phyloP scores from a whole-genome alignment of 1,140 invertebrate genomes.

The Globodera rostochiensis region DNA sequence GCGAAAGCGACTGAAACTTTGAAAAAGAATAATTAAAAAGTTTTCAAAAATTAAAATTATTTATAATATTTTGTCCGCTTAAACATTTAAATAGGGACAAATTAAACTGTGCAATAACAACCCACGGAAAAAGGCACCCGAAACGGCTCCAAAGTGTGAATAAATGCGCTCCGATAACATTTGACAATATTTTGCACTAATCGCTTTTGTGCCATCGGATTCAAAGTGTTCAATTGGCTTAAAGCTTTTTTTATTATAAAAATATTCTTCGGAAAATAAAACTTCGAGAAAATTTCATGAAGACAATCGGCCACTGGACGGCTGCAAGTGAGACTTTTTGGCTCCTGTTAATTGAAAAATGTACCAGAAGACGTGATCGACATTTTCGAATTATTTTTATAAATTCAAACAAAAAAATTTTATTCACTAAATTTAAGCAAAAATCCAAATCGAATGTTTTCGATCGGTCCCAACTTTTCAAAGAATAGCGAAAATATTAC shows the following conservation, averaged over 20 bases:
- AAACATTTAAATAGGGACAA: too few species aligned
- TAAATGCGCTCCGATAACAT: background rate
- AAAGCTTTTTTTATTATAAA: background rate
- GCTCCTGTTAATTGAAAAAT: background rate
- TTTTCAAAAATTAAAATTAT: too few species aligned
- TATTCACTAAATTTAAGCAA: too few species aligned
- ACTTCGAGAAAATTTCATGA: slow-evolving; percentile 10
- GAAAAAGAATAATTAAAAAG: background rate
- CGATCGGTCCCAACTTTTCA: too few species aligned
- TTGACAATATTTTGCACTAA: slow-evolving; percentile 13
- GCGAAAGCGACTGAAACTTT: background rate
- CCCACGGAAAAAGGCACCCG: background rate
- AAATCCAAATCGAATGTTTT: too few species aligned
- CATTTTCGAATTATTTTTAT: too few species aligned
- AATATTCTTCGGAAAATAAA: background rate
- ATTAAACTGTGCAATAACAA: background rate
- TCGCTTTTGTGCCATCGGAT: background rate
- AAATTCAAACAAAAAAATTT: too few species aligned
- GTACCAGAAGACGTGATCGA: background rate
- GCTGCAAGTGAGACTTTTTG: background rate
- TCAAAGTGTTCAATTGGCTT: background rate
- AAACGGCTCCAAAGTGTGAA: background rate
- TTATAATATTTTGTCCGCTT: too few species aligned
- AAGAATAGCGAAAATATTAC: too few species aligned
- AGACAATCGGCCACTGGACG: slow-evolving; percentile 2